phyloP scores from a whole-genome alignment of 1,140 invertebrate genomes.

The Eurosta solidaginis region DNA sequence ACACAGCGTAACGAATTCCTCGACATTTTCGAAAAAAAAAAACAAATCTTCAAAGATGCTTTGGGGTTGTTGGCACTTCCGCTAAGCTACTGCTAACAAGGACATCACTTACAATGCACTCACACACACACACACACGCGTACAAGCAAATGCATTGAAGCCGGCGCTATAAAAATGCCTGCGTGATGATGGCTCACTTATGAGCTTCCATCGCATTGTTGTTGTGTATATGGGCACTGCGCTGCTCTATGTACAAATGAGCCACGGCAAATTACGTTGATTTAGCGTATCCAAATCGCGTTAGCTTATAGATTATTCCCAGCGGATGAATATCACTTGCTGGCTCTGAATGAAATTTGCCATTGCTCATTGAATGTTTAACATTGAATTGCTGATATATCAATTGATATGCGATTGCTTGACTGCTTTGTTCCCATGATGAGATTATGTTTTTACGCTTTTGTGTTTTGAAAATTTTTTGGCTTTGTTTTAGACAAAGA shows the following conservation, averaged over 20 bases:
- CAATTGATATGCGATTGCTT: slow-evolving; percentile 7
- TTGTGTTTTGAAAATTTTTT: neutral
- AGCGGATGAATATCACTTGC: slow-evolving; percentile 1
- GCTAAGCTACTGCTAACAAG: slow-evolving; percentile 2
- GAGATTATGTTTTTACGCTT: slow-evolving; percentile 15
- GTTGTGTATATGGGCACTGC: neutral
- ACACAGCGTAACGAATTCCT: slow-evolving; percentile 34
- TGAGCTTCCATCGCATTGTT: neutral
- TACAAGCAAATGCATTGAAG: neutral
- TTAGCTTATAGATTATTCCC: slow-evolving; percentile 22
- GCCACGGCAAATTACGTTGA: slow-evolving; percentile 32
- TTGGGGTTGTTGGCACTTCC: neutral
- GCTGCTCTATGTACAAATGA: slow-evolving; percentile 31
- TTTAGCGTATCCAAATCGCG: slow-evolving; percentile 32
- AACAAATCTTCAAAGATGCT: neutral
- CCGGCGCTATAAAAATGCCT: neutral
- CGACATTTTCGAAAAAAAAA: neutral
- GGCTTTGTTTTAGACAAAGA: neutral
- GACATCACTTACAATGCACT: neutral
- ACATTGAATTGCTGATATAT: neutral
- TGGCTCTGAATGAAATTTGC: neutral
- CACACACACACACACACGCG: neutral
- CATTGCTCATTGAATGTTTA: neutral
- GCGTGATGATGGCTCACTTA: slow-evolving; percentile 17
- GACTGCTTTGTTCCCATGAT: slow-evolving; percentile 19